Evolutionary conservation across 2,113 vertebrate genomes (phyloP).

Genomic region (Heteronetta atricapilla): DNA sequence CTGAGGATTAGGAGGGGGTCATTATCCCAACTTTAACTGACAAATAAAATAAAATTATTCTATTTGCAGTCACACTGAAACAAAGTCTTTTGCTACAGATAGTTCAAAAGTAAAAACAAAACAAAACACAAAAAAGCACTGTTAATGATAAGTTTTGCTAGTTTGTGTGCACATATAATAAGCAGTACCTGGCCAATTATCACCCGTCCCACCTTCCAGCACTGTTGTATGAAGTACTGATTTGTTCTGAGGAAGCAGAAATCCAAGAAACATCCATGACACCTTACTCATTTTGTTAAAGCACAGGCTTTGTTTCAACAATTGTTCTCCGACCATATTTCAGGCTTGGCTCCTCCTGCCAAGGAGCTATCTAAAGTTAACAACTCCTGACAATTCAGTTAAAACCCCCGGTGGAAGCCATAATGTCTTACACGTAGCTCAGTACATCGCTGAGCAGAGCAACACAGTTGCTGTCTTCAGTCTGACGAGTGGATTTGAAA

Average conservation of each 20-base stretch:
- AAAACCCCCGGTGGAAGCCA: neutral
- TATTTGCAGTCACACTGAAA: neutral
- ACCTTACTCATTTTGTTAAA: neutral
- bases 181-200: neutral
- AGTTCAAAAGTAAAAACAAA: neutral
- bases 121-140: neutral
- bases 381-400: neutral
- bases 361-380: neutral
- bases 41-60: neutral
- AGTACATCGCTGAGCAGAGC: neutral
- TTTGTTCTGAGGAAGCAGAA: neutral
- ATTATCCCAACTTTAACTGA: neutral
- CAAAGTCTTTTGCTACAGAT: neutral
- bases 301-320: neutral
- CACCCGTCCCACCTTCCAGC: too few species aligned
- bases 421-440: neutral
- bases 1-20: neutral
- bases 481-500: neutral
- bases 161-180: neutral
- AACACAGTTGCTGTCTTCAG: neutral
- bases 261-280: neutral
- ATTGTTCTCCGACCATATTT: neutral
- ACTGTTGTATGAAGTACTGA: neutral
- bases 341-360: neutral
- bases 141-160: fast-evolving